These are phyloP conservation scores for Tricholaema leucomelas DNA, from an alignment of 2,113 vertebrate genomes.

Conservation along the genomic window DNA sequence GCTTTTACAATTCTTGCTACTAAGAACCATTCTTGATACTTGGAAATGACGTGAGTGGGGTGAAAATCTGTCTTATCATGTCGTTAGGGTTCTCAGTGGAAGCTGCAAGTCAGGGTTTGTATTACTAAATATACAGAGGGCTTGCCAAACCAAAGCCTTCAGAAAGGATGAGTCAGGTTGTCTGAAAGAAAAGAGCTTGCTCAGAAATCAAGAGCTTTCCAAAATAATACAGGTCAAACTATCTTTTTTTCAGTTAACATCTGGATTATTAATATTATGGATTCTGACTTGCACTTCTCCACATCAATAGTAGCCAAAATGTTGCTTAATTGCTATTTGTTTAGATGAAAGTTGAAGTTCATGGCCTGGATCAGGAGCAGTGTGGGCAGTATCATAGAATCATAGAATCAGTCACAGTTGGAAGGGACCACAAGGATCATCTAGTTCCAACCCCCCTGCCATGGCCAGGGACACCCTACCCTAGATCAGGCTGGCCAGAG, in stretches of 20 bases:
- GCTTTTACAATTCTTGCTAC: conserved; percentile 25
- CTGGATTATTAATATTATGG: neutral
- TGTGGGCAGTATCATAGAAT: too few relatives aligned
- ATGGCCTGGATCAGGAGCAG: too few relatives aligned
- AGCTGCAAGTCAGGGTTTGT: conserved; percentile 54
- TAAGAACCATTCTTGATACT: conserved; percentile 14
- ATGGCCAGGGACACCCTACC: too few relatives aligned
- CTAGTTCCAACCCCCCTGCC: too few relatives aligned
- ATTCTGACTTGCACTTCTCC: neutral
- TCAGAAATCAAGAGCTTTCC: conserved; percentile 25
- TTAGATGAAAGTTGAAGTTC: neutral
- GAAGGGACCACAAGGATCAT: too few relatives aligned
- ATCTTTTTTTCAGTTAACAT: neutral
- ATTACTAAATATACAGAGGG: conserved; percentile 33
- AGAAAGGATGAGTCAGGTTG: conserved; percentile 60
- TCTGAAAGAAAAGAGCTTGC: conserved; percentile 10
- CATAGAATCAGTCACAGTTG: too few relatives aligned
- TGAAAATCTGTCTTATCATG: conserved; percentile 54
- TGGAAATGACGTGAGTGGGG: conserved; percentile 30
- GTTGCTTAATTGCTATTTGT: neutral
- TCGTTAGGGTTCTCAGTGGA: conserved; percentile 18
- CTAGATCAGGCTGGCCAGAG: too few relatives aligned
- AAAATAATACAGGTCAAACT: conserved; percentile 2
- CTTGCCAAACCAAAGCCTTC: conserved; percentile 49
- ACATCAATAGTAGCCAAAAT: conserved; percentile 20